Conservation (phyloP, 2,888 invertebrate species). For the Cremastobaeus sp. region DNA sequence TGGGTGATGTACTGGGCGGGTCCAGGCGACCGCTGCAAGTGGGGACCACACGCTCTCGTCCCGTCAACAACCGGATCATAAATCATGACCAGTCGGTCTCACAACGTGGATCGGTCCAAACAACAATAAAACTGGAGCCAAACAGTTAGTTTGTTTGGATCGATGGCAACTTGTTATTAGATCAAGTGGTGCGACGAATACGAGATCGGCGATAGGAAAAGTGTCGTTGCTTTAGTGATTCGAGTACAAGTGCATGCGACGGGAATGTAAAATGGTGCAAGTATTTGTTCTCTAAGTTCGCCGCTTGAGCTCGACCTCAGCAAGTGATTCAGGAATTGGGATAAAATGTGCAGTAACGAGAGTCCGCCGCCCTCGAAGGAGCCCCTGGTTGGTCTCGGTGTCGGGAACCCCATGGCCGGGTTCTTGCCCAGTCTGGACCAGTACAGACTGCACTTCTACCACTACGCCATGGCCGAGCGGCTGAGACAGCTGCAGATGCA, state of each 20-base stretch:
- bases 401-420: conserved; percentile 72
- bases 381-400: conserved; percentile 71
- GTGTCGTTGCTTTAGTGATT: conserved; percentile 43
- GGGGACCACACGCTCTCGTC: conserved; percentile 59
- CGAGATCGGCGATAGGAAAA: conserved; percentile 32
- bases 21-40: conserved; percentile 41
- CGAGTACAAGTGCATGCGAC: conserved; percentile 25
- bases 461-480: conserved; percentile 91
- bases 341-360: conserved; percentile 77
- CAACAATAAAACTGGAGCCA: conserved; percentile 57
- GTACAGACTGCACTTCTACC: conserved; percentile 90
- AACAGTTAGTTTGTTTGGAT: conserved; percentile 52
- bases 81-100: conserved; percentile 77
- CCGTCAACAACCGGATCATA: conserved; percentile 68
- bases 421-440: conserved; percentile 84
- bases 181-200: conserved; percentile 59
- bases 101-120: conserved; percentile 69
- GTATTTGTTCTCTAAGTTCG: conserved; percentile 13
- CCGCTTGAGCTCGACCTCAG: conserved; percentile 12
- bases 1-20: conserved; percentile 58
- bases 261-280: conserved; percentile 27
- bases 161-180: conserved; percentile 53
- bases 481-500: conserved; percentile 81
- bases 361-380: conserved; percentile 72
- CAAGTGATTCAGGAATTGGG: background rate